Evolutionary conservation across 2,797 vertebrate species (phyloP).

Genomic region (Meriones psammophilus): DNA sequence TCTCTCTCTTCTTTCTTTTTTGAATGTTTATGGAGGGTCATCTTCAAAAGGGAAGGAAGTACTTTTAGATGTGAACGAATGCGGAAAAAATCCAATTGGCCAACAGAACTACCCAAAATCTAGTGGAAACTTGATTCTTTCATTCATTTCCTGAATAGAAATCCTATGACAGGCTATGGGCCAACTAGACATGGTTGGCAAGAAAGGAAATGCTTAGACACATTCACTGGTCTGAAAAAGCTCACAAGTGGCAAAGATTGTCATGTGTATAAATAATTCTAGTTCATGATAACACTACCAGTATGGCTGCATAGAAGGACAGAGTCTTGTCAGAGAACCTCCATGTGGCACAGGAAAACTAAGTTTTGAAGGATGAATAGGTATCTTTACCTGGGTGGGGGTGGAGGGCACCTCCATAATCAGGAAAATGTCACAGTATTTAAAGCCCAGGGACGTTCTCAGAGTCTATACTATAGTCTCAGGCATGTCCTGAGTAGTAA

Average conservation of each 20-base stretch:
- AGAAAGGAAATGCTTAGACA: conserved; percentile 29
- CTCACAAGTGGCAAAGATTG: not conserved
- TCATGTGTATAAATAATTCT: not conserved
- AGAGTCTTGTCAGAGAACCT: not conserved
- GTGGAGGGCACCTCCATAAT: not conserved
- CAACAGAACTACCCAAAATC: not conserved
- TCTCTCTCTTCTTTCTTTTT: rapidly evolving
- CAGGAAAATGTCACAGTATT: not conserved
- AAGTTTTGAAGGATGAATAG: conserved; percentile 2
- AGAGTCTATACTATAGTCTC: not conserved
- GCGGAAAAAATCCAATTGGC: not conserved
- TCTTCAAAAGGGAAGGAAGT: conserved; percentile 59
- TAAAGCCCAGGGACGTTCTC: not conserved
- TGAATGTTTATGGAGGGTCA: not conserved
- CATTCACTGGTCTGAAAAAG: not conserved
- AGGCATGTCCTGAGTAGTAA: not conserved
- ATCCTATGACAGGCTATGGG: not conserved
- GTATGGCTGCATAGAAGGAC: not conserved
- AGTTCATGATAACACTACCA: not conserved
- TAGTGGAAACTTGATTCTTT: conserved; percentile 28
- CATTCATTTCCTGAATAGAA: conserved; percentile 31
- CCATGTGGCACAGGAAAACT: not conserved
- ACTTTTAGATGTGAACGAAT: conserved; percentile 48
- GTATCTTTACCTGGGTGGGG: not conserved
- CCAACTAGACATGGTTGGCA: not conserved